phyloP scores from a whole-genome alignment of 2,113 vertebrate species.

The Microcebus tavaratra region DNA sequence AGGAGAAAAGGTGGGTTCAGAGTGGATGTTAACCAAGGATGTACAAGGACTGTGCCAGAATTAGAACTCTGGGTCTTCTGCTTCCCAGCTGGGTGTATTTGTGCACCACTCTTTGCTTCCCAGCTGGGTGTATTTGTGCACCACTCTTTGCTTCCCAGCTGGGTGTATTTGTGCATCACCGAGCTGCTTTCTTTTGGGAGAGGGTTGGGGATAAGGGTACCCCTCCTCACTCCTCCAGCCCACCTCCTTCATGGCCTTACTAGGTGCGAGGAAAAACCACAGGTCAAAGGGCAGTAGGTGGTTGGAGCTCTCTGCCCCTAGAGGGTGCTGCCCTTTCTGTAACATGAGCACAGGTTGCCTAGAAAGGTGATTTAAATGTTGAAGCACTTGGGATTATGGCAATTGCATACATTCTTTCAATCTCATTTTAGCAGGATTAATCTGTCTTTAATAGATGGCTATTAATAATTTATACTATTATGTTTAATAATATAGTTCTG shows the following conservation, averaged over 20 bases:
- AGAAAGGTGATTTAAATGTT: slow-evolving; percentile 76
- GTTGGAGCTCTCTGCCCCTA: not conserved
- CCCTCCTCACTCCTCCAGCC: accelerated
- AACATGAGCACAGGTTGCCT: slow-evolving; percentile 48
- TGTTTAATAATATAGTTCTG: slow-evolving; percentile 84
- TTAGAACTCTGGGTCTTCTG: not conserved
- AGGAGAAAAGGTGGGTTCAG: not conserved
- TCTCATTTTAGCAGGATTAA: slow-evolving; percentile 83
- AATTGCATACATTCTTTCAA: slow-evolving; percentile 79
- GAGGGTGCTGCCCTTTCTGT: not conserved
- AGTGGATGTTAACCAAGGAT: not conserved
- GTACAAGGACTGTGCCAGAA: not conserved
- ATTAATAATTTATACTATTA: slow-evolving; percentile 87
- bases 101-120: no score
- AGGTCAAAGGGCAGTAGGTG: not conserved
- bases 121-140: not conserved
- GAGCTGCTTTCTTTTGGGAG: not conserved
- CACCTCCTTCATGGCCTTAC: no score
- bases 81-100: not conserved
- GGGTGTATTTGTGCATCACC: not conserved
- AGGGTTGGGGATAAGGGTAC: not conserved
- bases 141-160: not conserved
- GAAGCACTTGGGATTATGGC: slow-evolving; percentile 77
- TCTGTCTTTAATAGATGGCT: slow-evolving; percentile 81
- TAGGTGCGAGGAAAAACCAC: not conserved